These are phyloP conservation scores for Actinia tenebrosa DNA, from an alignment of 64 coral and sea anemone genomes.

Conservation along the genomic window DNA sequence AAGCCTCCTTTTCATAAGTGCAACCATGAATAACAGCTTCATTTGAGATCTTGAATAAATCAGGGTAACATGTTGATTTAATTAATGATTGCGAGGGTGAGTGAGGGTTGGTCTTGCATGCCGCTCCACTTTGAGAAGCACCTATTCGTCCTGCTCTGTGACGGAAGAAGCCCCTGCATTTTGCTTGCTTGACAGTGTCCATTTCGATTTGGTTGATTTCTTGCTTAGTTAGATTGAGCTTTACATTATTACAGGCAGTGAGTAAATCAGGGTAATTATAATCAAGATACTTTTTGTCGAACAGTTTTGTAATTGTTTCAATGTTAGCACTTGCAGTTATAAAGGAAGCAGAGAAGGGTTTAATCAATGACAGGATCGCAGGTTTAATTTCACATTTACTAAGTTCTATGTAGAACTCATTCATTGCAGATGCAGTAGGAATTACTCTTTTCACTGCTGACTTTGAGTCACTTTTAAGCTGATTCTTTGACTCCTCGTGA, in stretches of 20 bases:
- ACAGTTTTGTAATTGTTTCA: constrained; percentile 17
- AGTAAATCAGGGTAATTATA: background rate
- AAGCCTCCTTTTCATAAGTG: constrained; percentile 31
- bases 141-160: background rate
- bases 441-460: too few species aligned
- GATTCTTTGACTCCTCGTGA: too few species aligned
- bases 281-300: constrained; percentile 25
- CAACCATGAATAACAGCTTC: constrained; percentile 43
- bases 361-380: background rate
- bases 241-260: background rate
- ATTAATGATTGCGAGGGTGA: background rate
- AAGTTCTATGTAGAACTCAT: too few species aligned
- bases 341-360: background rate
- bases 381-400: too few species aligned
- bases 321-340: background rate
- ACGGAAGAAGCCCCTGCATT: background rate
- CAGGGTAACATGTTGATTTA: constrained; percentile 24
- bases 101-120: background rate
- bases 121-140: background rate
- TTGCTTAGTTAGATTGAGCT: background rate
- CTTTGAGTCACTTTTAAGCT: too few species aligned
- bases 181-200: background rate
- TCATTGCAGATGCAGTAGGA: too few species aligned
- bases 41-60: constrained; percentile 41
- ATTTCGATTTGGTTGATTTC: background rate